Base-by-base conservation (phyloP, 2,797 vertebrate species). In the Danio albolineatus region DNA sequence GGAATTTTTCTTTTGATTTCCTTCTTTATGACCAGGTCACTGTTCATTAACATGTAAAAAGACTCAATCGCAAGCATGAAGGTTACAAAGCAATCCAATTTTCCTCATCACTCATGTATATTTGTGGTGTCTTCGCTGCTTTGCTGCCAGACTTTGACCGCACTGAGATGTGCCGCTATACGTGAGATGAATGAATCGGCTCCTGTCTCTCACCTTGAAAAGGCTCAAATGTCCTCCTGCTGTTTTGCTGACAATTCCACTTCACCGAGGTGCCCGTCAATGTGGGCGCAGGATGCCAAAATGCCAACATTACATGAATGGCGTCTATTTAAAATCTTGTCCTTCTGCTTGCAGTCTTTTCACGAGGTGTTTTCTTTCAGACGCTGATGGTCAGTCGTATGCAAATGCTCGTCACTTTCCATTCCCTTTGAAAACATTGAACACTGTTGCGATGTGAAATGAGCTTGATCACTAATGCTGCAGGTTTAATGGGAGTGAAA, bases 401-500 rank as follows among this genome's bases (percentile, higher is more conserved):
- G 77, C 80, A 80, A 82, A 82, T 84, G 60, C 44, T 60, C 14
- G 41, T 39, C 53, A 64, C 67, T 66, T 48, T 48, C 17, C 78
- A 53, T 60, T 65, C 51, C 57, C 53, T 82, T 12, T 49, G 73
- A 67, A 76, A 57, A 54, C 53, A 80, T 48, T 69, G 77, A 82
- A 80, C 14, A 60, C 53, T 76, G 51, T 75, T 76, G 66, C 19
- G 48, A 60, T 67, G 48, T 80, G 83, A 69, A 80, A 81, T 61
- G 82, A 76, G 65, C 56, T 70, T 70, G 76, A 73, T 84, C 60
- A 76, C 56, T 82, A 75, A 81, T 81, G 65, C 77, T 75, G 61
- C 73, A 65, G 64, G 76, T 84, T 74, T 87, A 81, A 89, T 82
- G 80, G 86, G 66, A 76, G 76, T 74, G 81, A 79, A 81, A 81